These are phyloP conservation scores for Malthinus flaveolus DNA, from an alignment of 2,888 invertebrate genomes.

Conservation along the genomic window DNA sequence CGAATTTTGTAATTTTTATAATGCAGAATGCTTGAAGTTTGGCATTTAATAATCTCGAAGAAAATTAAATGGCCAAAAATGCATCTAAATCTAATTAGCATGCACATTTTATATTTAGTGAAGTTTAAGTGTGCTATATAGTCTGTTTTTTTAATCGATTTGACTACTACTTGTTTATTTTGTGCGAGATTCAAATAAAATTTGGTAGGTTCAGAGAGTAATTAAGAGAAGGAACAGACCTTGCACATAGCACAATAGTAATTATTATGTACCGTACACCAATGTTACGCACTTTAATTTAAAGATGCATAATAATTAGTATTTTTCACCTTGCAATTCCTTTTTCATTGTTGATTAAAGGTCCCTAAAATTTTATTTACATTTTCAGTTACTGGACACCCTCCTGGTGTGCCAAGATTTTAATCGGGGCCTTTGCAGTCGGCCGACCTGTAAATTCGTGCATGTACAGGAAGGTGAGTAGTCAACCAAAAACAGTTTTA, in stretches of 20 bases:
- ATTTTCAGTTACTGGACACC: conserved; percentile 97
- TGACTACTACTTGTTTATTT: too few species aligned
- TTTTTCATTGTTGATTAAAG: not conserved
- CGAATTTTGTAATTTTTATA: conserved; percentile 7
- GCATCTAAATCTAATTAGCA: conserved; percentile 23
- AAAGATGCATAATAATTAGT: too few species aligned
- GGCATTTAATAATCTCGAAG: conserved; percentile 8
- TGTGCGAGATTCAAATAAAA: too few species aligned
- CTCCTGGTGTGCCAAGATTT: conserved; percentile 99
- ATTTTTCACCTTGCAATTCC: too few species aligned
- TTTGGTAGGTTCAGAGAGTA: not conserved
- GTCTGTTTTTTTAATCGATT: not conserved
- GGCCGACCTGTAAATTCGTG: conserved; percentile 97
- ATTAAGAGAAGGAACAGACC: not conserved
- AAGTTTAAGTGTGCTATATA: not conserved
- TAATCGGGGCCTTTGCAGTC: conserved; percentile 96
- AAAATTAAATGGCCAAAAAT: conserved; percentile 5
- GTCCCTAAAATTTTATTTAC: conserved; percentile 12
- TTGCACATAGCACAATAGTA: conserved; percentile 3
- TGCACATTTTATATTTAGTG: conserved; percentile 10
- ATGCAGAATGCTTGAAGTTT: conserved; percentile 31
- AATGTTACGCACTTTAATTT: too few species aligned
- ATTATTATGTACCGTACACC: not conserved
- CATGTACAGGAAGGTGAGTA: conserved; percentile 93
- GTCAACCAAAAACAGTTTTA: too few species aligned